These are phyloP conservation scores for Lasioglossum calceatum DNA, from an alignment of 2,888 invertebrate species.

Conservation along the genomic window DNA sequence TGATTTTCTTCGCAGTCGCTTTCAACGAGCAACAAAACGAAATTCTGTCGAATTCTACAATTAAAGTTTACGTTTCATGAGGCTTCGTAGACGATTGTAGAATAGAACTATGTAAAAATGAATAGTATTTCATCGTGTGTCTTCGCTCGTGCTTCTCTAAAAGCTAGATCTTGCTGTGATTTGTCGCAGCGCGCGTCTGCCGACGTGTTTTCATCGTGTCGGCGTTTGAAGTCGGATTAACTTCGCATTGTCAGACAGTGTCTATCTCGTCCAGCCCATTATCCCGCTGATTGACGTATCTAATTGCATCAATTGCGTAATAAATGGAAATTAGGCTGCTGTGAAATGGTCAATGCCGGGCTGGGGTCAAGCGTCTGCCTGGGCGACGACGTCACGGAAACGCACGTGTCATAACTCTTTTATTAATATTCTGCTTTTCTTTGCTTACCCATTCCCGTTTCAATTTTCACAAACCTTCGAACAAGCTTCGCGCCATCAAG, in stretches of 20 bases:
- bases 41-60: too few relatives aligned
- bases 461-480: background rate
- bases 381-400: conserved; percentile 24
- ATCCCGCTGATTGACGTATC: conserved; percentile 71
- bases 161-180: background rate
- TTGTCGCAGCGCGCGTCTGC: background rate
- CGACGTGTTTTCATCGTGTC: conserved; percentile 6
- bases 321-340: conserved; percentile 75
- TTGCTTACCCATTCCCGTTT: background rate
- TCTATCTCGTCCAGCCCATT: conserved; percentile 62
- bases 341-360: conserved; percentile 69
- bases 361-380: conserved; percentile 68
- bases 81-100: background rate
- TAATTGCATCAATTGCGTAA: conserved; percentile 78
- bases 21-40: too few relatives aligned
- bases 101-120: background rate
- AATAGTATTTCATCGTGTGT: background rate
- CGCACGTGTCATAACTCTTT: background rate
- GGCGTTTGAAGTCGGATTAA: conserved; percentile 48
- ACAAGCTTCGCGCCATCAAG: background rate
- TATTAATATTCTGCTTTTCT: background rate
- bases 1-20: too few relatives aligned
- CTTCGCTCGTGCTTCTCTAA: background rate
- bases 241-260: conserved; percentile 52
- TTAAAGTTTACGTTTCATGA: background rate